Evolutionary conservation across 2,888 invertebrate species (phyloP).

Genomic region (Blomia tropicalis): DNA sequence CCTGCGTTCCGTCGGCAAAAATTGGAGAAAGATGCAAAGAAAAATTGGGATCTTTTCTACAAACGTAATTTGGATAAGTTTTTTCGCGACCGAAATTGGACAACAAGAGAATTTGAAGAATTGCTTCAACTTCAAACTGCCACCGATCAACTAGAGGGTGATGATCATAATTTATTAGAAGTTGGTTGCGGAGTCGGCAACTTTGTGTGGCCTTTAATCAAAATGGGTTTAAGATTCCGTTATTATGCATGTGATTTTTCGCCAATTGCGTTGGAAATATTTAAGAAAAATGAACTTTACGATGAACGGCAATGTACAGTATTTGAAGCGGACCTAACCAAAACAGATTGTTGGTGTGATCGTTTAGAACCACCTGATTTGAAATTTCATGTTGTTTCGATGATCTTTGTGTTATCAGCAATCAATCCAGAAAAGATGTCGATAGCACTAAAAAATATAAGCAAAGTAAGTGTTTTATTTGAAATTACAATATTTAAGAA

Average conservation of each 20-base stretch:
- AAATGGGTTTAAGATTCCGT: constrained; percentile 51
- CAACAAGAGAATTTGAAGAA: constrained; percentile 77
- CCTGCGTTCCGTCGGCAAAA: constrained; percentile 56
- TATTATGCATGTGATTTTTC: constrained; percentile 41
- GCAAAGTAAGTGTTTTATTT: constrained; percentile 34
- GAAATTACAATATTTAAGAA: background rate
- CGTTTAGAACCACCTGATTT: constrained; percentile 40
- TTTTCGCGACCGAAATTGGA: constrained; percentile 93
- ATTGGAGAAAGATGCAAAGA: constrained; percentile 63
- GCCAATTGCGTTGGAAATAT: constrained; percentile 22
- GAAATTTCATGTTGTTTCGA: constrained; percentile 46
- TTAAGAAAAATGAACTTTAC: constrained; percentile 42
- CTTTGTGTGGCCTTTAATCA: constrained; percentile 74
- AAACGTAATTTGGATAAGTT: constrained; percentile 82
- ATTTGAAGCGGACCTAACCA: constrained; percentile 69
- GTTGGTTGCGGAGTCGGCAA: constrained; percentile 89
- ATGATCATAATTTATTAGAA: constrained; percentile 46
- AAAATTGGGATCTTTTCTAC: constrained; percentile 91
- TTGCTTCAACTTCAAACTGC: constrained; percentile 35
- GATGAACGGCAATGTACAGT: constrained; percentile 49
- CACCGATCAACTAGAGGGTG: background rate
- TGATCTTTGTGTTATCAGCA: constrained; percentile 89
- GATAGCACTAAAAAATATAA: constrained; percentile 45
- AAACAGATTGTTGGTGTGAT: constrained; percentile 36
- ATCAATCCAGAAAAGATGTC: constrained; percentile 70